Percentiles rank a stretch among this genome's conserved stretches.
These are phyloP conservation scores for Lithobates pipiens DNA, from an alignment of 2,797 vertebrate genomes.

Conservation along the genomic window DNA sequence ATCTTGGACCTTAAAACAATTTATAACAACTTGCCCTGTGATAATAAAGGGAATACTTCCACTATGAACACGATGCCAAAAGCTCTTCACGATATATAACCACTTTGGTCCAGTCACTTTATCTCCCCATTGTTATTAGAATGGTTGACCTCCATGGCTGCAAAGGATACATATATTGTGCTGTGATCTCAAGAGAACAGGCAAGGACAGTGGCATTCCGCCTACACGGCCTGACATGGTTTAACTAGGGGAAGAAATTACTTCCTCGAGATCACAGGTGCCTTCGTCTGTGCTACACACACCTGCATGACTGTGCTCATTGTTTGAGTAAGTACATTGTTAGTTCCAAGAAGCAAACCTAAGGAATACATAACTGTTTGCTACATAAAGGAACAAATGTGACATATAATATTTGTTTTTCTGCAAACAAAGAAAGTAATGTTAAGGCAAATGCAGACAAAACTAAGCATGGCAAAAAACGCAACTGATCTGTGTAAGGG, in stretches of 20 bases:
- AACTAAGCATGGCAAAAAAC: no score
- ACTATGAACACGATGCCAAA: background rate
- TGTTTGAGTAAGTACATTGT: background rate
- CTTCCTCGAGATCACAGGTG: conserved; percentile 4
- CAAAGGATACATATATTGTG: conserved; percentile 40
- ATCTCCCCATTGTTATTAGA: conserved; percentile 50
- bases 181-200: conserved; percentile 37
- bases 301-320: background rate
- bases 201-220: conserved; percentile 33
- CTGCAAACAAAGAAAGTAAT: no score
- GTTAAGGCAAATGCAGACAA: no score
- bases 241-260: conserved; percentile 43
- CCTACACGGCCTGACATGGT: conserved; percentile 15
- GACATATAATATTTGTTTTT: background rate
- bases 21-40: conserved; percentile 4
- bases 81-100: conserved; percentile 18
- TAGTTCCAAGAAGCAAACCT: background rate
- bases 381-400: background rate
- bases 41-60: conserved; percentile 28
- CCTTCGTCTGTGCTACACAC: background rate
- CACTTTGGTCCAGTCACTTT: conserved; percentile 35
- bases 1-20: background rate
- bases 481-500: no score
- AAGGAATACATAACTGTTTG: background rate
- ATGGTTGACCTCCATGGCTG: conserved; percentile 28